Conservation (phyloP, 2,888 invertebrate species). For the Hydriomena furcata region DNA sequence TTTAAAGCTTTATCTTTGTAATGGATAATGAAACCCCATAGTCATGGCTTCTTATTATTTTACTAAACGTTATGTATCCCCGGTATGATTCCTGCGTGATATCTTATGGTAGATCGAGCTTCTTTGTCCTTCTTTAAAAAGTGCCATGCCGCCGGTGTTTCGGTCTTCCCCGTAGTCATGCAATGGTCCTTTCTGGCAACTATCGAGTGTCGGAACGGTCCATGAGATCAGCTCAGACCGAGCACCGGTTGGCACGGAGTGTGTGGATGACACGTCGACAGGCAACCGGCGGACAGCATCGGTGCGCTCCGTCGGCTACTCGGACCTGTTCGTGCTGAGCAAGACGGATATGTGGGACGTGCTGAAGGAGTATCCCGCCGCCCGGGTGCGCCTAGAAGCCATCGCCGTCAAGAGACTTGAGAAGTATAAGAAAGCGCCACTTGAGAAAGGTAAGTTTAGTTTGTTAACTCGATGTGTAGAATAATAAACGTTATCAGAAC, state of each 20-base stretch:
- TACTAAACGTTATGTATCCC: constrained; percentile 53
- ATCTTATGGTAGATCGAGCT: constrained; percentile 29
- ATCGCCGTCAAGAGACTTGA: constrained; percentile 98
- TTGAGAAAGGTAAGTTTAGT: constrained; percentile 92
- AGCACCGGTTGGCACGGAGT: constrained; percentile 80
- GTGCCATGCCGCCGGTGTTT: constrained; percentile 57
- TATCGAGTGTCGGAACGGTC: neutral
- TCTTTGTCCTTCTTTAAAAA: constrained; percentile 43
- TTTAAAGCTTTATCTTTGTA: constrained; percentile 70
- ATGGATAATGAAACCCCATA: constrained; percentile 61
- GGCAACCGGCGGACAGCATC: constrained; percentile 99
- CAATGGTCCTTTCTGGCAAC: constrained; percentile 8
- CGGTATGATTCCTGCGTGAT: constrained; percentile 55
- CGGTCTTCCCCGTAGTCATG: constrained; percentile 50
- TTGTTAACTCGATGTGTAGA: constrained; percentile 1
- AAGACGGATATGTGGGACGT: constrained; percentile 99
- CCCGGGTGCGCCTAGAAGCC: constrained; percentile 96
- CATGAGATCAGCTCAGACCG: constrained; percentile 43
- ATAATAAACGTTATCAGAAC: too few relatives aligned
- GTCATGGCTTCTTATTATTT: constrained; percentile 71
- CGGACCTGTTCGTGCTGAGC: constrained; percentile 98
- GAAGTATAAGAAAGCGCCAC: constrained; percentile 97
- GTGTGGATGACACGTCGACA: constrained; percentile 85
- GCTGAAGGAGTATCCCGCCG: constrained; percentile 96
- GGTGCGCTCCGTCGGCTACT: constrained; percentile 98